Evolutionary conservation across 2,113 vertebrate species (phyloP).

Genomic region (Tor tambroides): DNA sequence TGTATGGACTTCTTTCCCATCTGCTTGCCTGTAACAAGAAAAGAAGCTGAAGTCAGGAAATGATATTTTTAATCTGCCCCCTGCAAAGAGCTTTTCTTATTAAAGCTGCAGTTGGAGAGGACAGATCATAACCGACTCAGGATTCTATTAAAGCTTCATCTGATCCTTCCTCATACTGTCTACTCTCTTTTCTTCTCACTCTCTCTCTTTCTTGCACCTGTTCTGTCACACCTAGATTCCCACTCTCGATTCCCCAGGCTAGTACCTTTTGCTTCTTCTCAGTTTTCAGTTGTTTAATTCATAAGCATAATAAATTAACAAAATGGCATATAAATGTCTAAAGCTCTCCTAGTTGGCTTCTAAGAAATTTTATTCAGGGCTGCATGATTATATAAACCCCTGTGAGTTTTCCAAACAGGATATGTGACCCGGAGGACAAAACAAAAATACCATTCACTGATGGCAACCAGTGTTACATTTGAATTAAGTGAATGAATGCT

Average conservation of each 20-base stretch:
- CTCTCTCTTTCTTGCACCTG: conserved; percentile 1
- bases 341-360: neutral
- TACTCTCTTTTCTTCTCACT: neutral
- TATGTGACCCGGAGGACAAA: neutral
- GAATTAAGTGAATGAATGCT: neutral
- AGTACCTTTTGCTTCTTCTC: neutral
- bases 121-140: conserved; percentile 32
- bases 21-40: conserved; percentile 60
- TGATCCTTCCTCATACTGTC: neutral
- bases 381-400: neutral
- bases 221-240: conserved; percentile 19
- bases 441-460: neutral
- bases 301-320: neutral
- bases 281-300: neutral
- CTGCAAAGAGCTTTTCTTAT: conserved; percentile 70
- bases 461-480: neutral
- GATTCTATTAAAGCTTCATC: conserved; percentile 44
- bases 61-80: conserved; percentile 75
- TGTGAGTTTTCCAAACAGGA: neutral
- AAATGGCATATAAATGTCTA: neutral
- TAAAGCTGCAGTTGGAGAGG: conserved; percentile 63
- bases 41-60: conserved; percentile 68
- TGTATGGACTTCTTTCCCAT: conserved; percentile 48
- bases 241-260: neutral
- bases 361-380: neutral